Evolutionary conservation across 1,140 invertebrate species (phyloP).

Genomic region (Anoplolepis gracilipes): DNA sequence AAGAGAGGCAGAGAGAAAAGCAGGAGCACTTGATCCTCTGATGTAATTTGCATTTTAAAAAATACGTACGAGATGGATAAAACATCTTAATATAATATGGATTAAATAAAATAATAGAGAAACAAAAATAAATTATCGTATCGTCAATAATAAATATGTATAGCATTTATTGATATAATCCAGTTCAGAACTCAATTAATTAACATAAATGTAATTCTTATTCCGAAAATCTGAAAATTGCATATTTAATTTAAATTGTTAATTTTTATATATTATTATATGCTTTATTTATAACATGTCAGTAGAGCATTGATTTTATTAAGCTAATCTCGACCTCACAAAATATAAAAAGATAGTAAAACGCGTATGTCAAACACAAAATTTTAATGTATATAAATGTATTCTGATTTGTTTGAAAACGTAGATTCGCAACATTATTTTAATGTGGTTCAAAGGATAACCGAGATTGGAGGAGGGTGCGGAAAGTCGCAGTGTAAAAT

Average conservation of each 20-base stretch:
- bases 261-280: neutral
- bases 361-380: neutral
- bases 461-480: neutral
- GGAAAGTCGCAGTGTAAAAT: constrained; percentile 61
- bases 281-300: neutral
- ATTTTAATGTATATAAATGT: neutral
- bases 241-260: neutral
- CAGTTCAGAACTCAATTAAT: neutral
- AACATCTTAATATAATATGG: neutral
- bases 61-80: neutral
- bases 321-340: neutral
- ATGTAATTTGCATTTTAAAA: constrained; percentile 3
- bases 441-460: constrained; percentile 33
- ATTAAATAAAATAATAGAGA: neutral
- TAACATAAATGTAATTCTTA: neutral
- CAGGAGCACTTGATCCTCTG: neutral
- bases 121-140: neutral
- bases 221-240: neutral
- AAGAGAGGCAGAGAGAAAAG: neutral
- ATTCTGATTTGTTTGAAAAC: neutral
- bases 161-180: no score
- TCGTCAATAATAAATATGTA: neutral
- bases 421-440: constrained; percentile 30
- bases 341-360: neutral
- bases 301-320: neutral